These are phyloP conservation scores for Diorhabda sublineata DNA, from an alignment of 1,140 invertebrate species.

Conservation along the genomic window DNA sequence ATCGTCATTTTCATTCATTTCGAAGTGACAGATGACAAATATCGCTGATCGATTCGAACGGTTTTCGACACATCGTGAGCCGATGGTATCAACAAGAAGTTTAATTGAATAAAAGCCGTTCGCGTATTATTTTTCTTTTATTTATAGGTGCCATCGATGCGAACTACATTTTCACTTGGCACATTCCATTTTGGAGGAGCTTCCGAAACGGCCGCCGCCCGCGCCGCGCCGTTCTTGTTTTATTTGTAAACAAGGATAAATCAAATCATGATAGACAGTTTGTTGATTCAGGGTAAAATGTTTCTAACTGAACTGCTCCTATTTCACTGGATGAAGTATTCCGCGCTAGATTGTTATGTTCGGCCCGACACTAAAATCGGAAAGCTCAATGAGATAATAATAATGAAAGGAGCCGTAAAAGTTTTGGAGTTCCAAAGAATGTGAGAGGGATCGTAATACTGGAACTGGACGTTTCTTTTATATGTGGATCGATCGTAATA, in stretches of 20 bases:
- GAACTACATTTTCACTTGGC: constrained; percentile 19
- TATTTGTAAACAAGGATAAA: constrained; percentile 19
- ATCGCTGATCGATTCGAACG: no score
- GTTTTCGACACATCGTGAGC: not conserved
- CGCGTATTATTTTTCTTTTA: constrained; percentile 13
- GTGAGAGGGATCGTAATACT: not conserved
- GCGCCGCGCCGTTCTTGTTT: constrained; percentile 9
- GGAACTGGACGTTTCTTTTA: not conserved
- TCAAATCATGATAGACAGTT: constrained; percentile 22
- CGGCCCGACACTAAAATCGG: not conserved
- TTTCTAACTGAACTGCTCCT: constrained; percentile 6
- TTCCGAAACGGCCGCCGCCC: not conserved
- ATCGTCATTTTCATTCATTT: no score
- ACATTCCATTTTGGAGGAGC: constrained; percentile 19
- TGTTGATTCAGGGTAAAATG: constrained; percentile 18
- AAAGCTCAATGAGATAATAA: not conserved
- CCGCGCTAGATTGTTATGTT: constrained; percentile 1
- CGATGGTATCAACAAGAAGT: not conserved
- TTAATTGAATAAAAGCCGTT: not conserved
- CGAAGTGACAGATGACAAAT: no score
- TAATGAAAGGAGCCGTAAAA: not conserved
- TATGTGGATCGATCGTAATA: no score
- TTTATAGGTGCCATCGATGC: constrained; percentile 10
- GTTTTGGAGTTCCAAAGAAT: not conserved
- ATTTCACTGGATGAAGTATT: constrained; percentile 7